Evolutionary conservation across 2,797 vertebrate species (phyloP).

Genomic region (Toxotes lorentzi): DNA sequence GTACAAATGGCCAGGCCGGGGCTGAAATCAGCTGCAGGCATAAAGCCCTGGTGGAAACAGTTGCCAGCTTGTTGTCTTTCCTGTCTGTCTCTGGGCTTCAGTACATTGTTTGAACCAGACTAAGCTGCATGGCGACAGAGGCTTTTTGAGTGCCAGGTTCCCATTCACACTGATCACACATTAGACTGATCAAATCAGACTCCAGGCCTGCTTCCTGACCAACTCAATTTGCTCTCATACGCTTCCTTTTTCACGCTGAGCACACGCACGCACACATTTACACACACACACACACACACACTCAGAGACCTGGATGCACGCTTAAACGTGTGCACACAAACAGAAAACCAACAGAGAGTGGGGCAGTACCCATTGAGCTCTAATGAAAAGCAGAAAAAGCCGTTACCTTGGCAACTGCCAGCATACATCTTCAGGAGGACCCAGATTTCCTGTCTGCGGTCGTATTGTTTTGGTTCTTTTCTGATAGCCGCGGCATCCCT

Average conservation of each 20-base stretch:
- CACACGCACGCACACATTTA: constrained; percentile 30
- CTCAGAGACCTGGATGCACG: constrained; percentile 18
- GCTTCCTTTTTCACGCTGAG: constrained; percentile 74
- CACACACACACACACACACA: constrained; percentile 19
- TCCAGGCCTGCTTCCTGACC: constrained; percentile 81
- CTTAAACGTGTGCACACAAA: constrained; percentile 49
- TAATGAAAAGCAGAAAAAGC: constrained; percentile 81
- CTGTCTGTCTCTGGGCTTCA: constrained; percentile 48
- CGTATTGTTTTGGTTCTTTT: constrained; percentile 76
- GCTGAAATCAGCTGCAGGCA: constrained; percentile 21
- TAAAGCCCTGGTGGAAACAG: constrained; percentile 28
- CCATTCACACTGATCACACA: constrained; percentile 83
- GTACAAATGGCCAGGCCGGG: neutral
- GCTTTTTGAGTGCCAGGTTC: constrained; percentile 69
- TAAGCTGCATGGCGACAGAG: constrained; percentile 71
- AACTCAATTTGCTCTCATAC: constrained; percentile 79
- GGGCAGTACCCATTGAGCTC: constrained; percentile 79
- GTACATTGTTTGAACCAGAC: constrained; percentile 66
- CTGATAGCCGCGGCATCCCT: constrained; percentile 75
- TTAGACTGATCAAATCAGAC: constrained; percentile 83
- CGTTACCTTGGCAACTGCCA: constrained; percentile 81
- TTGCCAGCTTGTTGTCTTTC: constrained; percentile 35
- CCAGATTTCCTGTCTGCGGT: constrained; percentile 78
- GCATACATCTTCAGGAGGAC: constrained; percentile 80
- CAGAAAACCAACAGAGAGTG: constrained; percentile 63